Evolutionary conservation across 2,113 vertebrate genomes (phyloP), one percentile per base, ranked within the genome.

Genomic region (Meriones unguiculatus): DNA sequence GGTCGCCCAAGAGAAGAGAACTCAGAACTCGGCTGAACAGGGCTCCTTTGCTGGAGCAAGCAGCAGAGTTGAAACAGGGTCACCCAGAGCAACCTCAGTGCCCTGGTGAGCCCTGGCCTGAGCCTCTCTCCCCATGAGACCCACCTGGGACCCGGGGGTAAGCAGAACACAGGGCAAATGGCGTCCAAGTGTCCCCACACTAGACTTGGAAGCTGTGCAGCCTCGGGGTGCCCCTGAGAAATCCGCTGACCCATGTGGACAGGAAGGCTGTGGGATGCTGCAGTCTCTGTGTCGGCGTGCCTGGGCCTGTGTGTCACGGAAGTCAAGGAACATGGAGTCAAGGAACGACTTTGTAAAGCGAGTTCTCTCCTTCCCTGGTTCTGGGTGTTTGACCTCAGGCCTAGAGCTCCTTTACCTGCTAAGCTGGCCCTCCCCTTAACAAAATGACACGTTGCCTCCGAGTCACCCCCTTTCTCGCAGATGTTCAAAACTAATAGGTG

Each of bases 131-230:
- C 59, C 32, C 24, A 5, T n/a, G 5, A 24, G 22, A n/a, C 32
- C 67, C 64, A n/a, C 0, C 12, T 12, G 69, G 50, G 32, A 77
- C 25, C 38, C 46, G 1, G 13, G 59, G 18, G 28, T 14, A 46
- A 17, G 22, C 62, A 54, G 70, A 85, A 17, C 22, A 52, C 64
- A 35, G 75, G 54, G 67, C 59, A 57, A 20, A 78, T 0, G 46
- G 17, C 2, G n/a, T 25, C 35, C 2, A 3, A 0, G 0, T 0
- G 32, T 17, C 10, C 4, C 64, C 8, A 2, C 64, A 17, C 9
- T 69, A 57, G n/a, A 38, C n/a, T 73, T 17, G 1, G 54, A 85
- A 15, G 46, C n/a, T 93, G 57, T 30, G 64, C 20, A 30, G 10
- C 12, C 25, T 15, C 0, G 1, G 12, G 0, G 22, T 15, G 25